These are phyloP conservation scores for Poeciliopsis prolifica DNA, from an alignment of 2,113 vertebrate species.

Conservation along the genomic window DNA sequence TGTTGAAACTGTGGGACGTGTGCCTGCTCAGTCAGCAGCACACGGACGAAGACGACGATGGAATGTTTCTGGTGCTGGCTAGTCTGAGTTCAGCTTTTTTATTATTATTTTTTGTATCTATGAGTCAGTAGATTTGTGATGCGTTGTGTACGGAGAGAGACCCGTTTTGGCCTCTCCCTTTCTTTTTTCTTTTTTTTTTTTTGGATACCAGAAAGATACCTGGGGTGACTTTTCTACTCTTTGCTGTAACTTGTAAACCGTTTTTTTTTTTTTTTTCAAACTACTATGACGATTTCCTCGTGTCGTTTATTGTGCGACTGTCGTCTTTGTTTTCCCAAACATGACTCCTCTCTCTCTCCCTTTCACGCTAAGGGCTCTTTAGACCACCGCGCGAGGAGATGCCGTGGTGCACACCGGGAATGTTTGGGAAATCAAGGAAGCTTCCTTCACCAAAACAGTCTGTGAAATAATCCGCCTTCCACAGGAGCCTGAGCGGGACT, in stretches of 20 bases:
- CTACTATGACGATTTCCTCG: conserved; percentile 31
- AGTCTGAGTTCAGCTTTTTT: conserved; percentile 67
- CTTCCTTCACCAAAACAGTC: conserved; percentile 54
- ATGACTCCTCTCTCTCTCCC: conserved; percentile 34
- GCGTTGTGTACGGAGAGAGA: conserved; percentile 31
- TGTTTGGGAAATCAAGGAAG: conserved; percentile 74
- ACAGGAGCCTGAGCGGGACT: conserved; percentile 20
- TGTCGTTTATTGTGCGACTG: background rate
- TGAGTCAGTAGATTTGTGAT: conserved; percentile 48
- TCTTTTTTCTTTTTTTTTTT: too few relatives aligned
- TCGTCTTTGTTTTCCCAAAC: conserved; percentile 68
- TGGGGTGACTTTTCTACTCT: conserved; percentile 63
- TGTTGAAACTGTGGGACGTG: conserved; percentile 30
- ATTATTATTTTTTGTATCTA: conserved; percentile 9
- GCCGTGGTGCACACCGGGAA: conserved; percentile 51
- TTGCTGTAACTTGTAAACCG: conserved; percentile 51
- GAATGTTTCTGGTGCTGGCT: conserved; percentile 74
- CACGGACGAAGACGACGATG: conserved; percentile 25
- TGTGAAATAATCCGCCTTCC: conserved; percentile 70
- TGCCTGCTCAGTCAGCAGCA: conserved; percentile 32
- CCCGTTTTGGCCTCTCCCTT: conserved; percentile 42
- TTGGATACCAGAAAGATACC: conserved; percentile 34
- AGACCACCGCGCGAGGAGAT: conserved; percentile 47
- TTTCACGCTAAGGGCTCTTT: conserved; percentile 64
- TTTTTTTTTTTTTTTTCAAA: conserved; percentile 24